phyloP scores from a whole-genome alignment of 2,113 vertebrate genomes.

The Chroicocephalus ridibundus region DNA sequence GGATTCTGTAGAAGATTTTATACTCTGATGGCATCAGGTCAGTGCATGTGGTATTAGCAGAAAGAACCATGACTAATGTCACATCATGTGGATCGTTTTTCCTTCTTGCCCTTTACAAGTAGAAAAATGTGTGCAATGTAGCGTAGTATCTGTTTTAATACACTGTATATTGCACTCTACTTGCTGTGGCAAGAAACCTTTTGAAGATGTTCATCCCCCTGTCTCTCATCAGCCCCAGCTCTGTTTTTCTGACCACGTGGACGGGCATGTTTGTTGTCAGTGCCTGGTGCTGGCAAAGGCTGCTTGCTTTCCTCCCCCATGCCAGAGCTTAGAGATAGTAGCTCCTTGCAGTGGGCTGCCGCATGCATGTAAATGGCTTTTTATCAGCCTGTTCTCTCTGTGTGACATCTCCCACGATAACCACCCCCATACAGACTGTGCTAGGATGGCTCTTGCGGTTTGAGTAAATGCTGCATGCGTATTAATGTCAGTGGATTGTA shows the following conservation, averaged over 20 bases:
- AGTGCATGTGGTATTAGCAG: not conserved
- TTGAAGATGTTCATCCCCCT: not conserved
- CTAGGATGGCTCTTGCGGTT: not conserved
- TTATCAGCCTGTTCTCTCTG: constrained; percentile 8
- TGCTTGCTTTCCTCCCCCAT: not conserved
- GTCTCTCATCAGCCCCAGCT: not conserved
- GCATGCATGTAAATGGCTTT: not conserved
- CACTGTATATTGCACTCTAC: not conserved
- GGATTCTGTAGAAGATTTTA: not conserved
- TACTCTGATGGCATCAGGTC: not conserved
- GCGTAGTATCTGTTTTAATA: not conserved
- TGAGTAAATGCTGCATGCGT: not conserved
- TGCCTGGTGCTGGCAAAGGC: not conserved
- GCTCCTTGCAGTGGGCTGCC: not conserved
- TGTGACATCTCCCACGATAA: not conserved
- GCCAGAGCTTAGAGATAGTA: not conserved
- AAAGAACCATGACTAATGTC: not conserved
- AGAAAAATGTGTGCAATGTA: not conserved
- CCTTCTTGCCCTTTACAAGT: not conserved
- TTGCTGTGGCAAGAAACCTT: not conserved
- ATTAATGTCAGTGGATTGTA: not conserved
- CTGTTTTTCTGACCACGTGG: not conserved
- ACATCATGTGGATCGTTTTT: not conserved
- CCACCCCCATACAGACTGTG: not conserved
- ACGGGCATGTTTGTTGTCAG: not conserved